phyloP scores from a whole-genome alignment of 1,140 invertebrate species.

The Thaumetopoea pityocampa region DNA sequence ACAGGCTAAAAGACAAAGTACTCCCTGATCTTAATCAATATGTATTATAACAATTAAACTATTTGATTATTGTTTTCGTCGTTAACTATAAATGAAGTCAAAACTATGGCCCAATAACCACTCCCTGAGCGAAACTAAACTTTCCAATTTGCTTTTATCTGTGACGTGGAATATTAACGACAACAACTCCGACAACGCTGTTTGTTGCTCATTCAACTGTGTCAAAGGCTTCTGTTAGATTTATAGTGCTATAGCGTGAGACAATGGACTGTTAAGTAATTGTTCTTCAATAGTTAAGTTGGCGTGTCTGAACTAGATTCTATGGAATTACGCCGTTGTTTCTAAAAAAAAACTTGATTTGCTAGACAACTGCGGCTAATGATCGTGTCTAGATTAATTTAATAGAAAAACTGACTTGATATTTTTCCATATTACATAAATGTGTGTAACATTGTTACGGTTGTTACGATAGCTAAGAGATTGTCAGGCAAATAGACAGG shows the following conservation, averaged over 20 bases:
- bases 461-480: constrained; percentile 20
- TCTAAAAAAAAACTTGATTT: constrained; percentile 49
- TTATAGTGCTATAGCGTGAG: constrained; percentile 30
- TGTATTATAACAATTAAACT: too few species aligned
- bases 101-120: constrained; percentile 25
- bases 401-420: constrained; percentile 1
- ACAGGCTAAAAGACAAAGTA: too few species aligned
- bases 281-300: constrained; percentile 31
- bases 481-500: too few species aligned
- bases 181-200: constrained; percentile 7
- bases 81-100: constrained; percentile 7
- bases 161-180: constrained; percentile 18
- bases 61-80: constrained; percentile 2
- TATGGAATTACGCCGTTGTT: constrained; percentile 31
- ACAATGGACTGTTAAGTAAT: constrained; percentile 40
- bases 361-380: constrained; percentile 23
- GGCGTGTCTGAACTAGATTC: constrained; percentile 44
- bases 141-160: constrained; percentile 19
- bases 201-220: constrained; percentile 9
- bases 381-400: constrained; percentile 8
- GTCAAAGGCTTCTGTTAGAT: constrained; percentile 32
- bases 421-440: constrained; percentile 9
- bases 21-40: too few species aligned
- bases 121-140: constrained; percentile 24
- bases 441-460: constrained; percentile 27